A percentile compares a stretch with the other conserved stretches of the same genome.
These are phyloP conservation scores for Ispidina lecontei DNA, from an alignment of 2,797 vertebrate species.

Conservation along the genomic window DNA sequence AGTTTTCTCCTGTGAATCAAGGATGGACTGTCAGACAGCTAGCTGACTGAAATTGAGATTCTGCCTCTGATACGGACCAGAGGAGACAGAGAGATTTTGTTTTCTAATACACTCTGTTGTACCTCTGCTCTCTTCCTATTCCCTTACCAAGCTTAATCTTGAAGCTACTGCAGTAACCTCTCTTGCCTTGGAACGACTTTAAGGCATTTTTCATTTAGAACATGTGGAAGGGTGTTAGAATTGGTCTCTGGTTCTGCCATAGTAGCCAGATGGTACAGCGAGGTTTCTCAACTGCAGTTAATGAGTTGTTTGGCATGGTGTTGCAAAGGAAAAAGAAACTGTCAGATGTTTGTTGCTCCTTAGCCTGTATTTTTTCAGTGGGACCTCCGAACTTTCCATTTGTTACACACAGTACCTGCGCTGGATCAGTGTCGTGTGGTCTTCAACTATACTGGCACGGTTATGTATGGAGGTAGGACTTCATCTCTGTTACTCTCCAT, in stretches of 20 bases:
- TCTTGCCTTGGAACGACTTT: neutral
- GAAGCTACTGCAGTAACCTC: neutral
- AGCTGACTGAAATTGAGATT: neutral
- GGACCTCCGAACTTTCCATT: constrained; percentile 97
- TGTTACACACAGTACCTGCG: constrained; percentile 96
- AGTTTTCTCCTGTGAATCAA: neutral
- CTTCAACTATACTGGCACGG: constrained; percentile 97
- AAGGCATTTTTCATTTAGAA: neutral
- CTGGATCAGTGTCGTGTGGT: constrained; percentile 98
- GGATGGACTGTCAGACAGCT: neutral
- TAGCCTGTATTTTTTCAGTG: constrained; percentile 84
- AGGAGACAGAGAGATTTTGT: neutral
- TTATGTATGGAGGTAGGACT: constrained; percentile 96
- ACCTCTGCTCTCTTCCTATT: neutral
- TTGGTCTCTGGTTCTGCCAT: neutral
- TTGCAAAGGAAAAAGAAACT: neutral
- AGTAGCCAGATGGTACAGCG: neutral
- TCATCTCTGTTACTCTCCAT: neutral
- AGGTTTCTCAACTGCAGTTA: neutral
- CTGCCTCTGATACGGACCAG: neutral
- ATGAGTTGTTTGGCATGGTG: neutral
- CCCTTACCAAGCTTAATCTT: neutral
- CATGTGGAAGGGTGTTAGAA: neutral
- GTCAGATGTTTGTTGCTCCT: constrained; percentile 64
- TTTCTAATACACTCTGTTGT: neutral